Evolutionary conservation across 2,797 vertebrate genomes (phyloP), one percentile per base, ranked within the genome.

Genomic region (Silurus aristotelis): DNA sequence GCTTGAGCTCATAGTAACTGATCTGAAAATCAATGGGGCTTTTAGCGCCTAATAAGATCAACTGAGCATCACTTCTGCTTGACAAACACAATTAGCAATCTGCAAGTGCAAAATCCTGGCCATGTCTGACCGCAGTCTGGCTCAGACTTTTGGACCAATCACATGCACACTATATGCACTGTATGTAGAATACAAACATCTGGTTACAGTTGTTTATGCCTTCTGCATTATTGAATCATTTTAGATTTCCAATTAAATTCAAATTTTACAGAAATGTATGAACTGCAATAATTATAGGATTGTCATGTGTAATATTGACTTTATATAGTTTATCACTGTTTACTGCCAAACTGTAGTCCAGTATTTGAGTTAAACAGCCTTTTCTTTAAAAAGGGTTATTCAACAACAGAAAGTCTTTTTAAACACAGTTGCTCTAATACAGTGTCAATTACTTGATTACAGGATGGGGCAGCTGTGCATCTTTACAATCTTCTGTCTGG

Each of bases 391-490:
- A 61, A 38, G 27, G 1, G 20, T 25, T 20, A 63, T 8, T 12
- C 9, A 46, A 64, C 22, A 25, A 64, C 2, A n/a, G 19, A 63
- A 79, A 43, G n/a, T 43, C 31, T 38, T 38, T 80, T 60, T 64
- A 48, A 43, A 80, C 5, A 63, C 5, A 31, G 72, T 10, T 48
- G 15, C 7, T 7, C 52, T 61, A 48, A 83, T 46, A 20, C 20
- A 20, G n/a, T 75, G 19, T 80, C 25, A 13, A 7, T 25, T 6
- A 9, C 22, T 60, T 75, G 6, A 20, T 85, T 82, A 61, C 83
- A 87, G 67, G 67, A 87, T 87, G 89, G 19, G 14, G 68, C 61
- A 15, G 61, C 48, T 86, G 64, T n/a, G 22, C 61, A 72, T 61
- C 31, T 52, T 71, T 14, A 12, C 25, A 31, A 31, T 84, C 31